Percentiles rank a stretch among this genome's conserved stretches.
Conservation (phyloP, 2,888 invertebrate species). For the Petrolisthes cinctipes region DNA sequence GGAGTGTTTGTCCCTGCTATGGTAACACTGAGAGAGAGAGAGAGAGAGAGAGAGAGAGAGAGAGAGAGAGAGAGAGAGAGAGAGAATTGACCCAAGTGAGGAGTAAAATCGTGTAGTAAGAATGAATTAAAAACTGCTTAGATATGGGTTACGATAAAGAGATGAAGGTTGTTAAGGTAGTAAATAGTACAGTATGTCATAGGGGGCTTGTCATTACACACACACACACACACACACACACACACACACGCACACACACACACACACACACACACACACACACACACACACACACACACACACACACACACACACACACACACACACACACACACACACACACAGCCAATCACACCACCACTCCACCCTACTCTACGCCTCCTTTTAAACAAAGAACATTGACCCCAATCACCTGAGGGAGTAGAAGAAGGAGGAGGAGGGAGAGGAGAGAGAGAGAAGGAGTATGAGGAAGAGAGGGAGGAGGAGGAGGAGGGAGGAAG, state of each 20-base stretch:
- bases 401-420: background rate
- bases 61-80: background rate
- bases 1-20: too few relatives aligned
- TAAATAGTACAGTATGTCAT: too few relatives aligned
- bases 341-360: background rate
- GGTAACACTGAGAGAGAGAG: background rate
- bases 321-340: slow-evolving; percentile 16
- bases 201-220: background rate
- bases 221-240: slow-evolving; percentile 9
- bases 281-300: slow-evolving; percentile 20
- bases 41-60: slow-evolving; percentile 1
- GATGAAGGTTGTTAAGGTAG: too few relatives aligned
- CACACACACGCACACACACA: slow-evolving; percentile 20
- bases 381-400: background rate
- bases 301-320: background rate
- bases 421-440: background rate
- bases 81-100: background rate
- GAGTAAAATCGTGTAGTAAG: background rate
- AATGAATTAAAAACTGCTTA: too few relatives aligned
- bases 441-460: background rate
- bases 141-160: too few relatives aligned
- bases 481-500: slow-evolving; percentile 3
- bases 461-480: background rate
- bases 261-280: slow-evolving; percentile 33
- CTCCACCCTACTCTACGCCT: background rate